Evolutionary conservation across 2,113 vertebrate genomes (phyloP), one percentile per base, ranked within the genome.

Genomic region (Spea bombifrons): DNA sequence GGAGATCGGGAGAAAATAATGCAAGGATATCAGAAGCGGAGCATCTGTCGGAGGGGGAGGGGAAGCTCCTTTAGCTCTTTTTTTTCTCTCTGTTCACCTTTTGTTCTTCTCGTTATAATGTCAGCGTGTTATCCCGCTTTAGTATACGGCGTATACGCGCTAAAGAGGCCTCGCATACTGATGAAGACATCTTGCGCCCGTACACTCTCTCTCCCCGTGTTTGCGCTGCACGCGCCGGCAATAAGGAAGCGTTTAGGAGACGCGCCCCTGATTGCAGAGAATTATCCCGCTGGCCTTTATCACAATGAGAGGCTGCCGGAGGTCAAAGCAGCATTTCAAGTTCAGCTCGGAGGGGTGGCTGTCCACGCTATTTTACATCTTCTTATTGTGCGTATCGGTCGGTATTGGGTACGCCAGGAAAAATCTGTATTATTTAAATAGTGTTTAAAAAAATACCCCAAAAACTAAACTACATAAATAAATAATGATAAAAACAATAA

Each of bases 21-120:
- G 68, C 59, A 7, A 17, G 61, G 50, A 73, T 80, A 73, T 80
- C 77, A 73, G 70, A 73, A 64, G 63, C 63, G 63, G 46, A 66
- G 73, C 77, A 80, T 73, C 77, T 80, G 77, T 80, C 47, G 49
- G 49, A 13, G 61, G 61, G 59, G 68, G 70, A 43, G 44, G 70
- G 63, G 61, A 43, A 17, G 13, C 43, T 48, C 69, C 44, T 57
- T 66, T 43, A 53, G 59, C 55, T 61, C 7, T 12, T 45, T 59
- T n/a, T 63, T 66, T 47, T 44, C 63, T 79, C 17, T 30, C 44
- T 64, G 30, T 30, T 64, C 13, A 64, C 2, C 76, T 65, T 64
- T 78, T 16, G n/a, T 64, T 65, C 76, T 44, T 78, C 30, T 55
- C 69, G 53, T 71, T 8, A 44, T 68, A 66, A 76, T 68, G 52